phyloP scores from a whole-genome alignment of 2,888 invertebrate genomes.

The Creontiades dilutus region DNA sequence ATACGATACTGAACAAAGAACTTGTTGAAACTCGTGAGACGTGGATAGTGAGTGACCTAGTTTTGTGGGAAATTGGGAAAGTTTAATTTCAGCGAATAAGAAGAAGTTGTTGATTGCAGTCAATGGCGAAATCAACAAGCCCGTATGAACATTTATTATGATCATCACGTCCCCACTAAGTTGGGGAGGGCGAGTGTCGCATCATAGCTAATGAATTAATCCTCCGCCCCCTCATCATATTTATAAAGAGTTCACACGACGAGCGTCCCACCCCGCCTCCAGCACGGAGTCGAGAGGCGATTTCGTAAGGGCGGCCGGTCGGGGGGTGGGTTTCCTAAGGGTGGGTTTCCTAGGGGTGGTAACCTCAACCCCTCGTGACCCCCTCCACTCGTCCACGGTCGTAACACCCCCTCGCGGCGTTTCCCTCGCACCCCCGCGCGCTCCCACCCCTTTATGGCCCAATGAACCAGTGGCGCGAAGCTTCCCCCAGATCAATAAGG shows the following conservation, averaged over 20 bases:
- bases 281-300: slow-evolving; percentile 34
- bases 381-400: background rate
- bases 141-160: background rate
- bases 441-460: slow-evolving; percentile 56
- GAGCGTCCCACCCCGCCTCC: background rate
- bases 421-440: background rate
- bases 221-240: slow-evolving; percentile 28
- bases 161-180: background rate
- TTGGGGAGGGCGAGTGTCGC: background rate
- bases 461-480: slow-evolving; percentile 66
- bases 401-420: background rate
- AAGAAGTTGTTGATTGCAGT: background rate
- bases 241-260: slow-evolving; percentile 33
- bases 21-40: too few relatives aligned
- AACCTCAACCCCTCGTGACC: background rate
- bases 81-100: too few relatives aligned
- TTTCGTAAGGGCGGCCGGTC: background rate
- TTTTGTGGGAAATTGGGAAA: too few relatives aligned
- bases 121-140: slow-evolving; percentile 17
- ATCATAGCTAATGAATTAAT: slow-evolving; percentile 45
- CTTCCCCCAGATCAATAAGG: slow-evolving; percentile 60
- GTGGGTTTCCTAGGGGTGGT: slow-evolving; percentile 6
- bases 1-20: too few relatives aligned
- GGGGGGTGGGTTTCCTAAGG: slow-evolving; percentile 12
- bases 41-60: too few relatives aligned